Conservation (phyloP, 2,113 vertebrate genomes). For the Mus musculus region DNA sequence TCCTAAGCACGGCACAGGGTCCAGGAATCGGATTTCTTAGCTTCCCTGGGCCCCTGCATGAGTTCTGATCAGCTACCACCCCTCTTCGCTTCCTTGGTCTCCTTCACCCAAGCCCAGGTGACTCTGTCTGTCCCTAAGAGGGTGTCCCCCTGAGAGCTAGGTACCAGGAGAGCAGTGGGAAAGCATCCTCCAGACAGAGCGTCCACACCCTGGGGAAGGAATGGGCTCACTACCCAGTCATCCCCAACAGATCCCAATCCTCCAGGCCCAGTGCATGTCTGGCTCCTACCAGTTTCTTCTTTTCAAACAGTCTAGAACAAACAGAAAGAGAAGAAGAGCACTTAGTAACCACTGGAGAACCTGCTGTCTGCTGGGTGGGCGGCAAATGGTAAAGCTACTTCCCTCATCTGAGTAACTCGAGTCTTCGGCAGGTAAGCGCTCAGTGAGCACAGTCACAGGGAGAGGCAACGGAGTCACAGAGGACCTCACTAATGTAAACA, state of each 20-base stretch:
- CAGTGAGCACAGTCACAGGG: not conserved
- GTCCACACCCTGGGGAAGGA: too few relatives aligned
- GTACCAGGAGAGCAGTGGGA: rapidly evolving
- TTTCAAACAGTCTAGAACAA: not conserved
- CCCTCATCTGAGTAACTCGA: not conserved
- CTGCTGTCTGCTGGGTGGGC: not conserved
- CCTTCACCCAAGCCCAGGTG: not conserved
- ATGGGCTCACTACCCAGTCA: not conserved
- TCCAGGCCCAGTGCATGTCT: not conserved
- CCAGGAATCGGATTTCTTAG: not conserved
- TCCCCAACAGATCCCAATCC: not conserved
- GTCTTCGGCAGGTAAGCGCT: not conserved
- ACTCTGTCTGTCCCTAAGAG: rapidly evolving
- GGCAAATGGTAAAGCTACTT: too few relatives aligned
- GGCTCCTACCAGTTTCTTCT: not conserved
- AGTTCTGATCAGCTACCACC: not conserved
- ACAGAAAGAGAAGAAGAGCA: not conserved
- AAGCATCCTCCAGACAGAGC: not conserved
- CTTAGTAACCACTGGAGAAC: not conserved
- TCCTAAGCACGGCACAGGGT: too few relatives aligned
- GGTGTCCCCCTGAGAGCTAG: not conserved
- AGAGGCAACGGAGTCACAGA: not conserved
- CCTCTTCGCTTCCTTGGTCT: not conserved
- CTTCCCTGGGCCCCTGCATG: not conserved
- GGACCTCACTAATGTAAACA: rapidly evolving